These are phyloP conservation scores for Thinocorus orbignyianus DNA, from an alignment of 2,113 vertebrate species.

Conservation along the genomic window DNA sequence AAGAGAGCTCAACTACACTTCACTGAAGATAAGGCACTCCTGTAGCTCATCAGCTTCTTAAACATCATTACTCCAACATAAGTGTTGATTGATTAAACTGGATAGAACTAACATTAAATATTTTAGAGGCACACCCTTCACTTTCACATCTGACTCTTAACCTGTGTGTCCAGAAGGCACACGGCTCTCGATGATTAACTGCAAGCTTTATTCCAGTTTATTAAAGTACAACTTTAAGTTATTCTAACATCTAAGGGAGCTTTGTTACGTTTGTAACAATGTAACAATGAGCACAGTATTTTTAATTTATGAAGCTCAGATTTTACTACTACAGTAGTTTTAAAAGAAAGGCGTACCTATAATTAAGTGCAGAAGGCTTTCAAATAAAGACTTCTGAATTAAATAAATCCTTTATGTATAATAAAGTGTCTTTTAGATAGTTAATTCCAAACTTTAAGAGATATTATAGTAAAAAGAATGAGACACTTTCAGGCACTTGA, in stretches of 20 bases:
- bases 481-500: background rate
- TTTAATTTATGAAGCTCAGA: slow-evolving; percentile 38
- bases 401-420: background rate
- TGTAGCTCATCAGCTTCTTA: background rate
- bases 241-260: slow-evolving; percentile 18
- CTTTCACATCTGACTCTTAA: slow-evolving; percentile 25
- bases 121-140: background rate
- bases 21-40: background rate
- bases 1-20: background rate
- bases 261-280: background rate
- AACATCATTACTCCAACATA: background rate
- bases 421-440: background rate
- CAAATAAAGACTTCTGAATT: slow-evolving; percentile 25
- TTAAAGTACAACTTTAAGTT: slow-evolving; percentile 39
- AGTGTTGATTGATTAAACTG: background rate
- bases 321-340: slow-evolving; percentile 38
- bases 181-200: background rate
- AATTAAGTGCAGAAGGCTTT: slow-evolving; percentile 16
- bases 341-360: slow-evolving; percentile 36
- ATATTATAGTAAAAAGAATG: background rate
- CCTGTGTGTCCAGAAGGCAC: slow-evolving; percentile 33
- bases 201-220: slow-evolving; percentile 41
- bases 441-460: slow-evolving; percentile 1
- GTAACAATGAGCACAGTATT: background rate
- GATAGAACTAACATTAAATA: background rate